Evolutionary conservation across 2,888 invertebrate genomes (phyloP).

Genomic region (Blera fallax): DNA sequence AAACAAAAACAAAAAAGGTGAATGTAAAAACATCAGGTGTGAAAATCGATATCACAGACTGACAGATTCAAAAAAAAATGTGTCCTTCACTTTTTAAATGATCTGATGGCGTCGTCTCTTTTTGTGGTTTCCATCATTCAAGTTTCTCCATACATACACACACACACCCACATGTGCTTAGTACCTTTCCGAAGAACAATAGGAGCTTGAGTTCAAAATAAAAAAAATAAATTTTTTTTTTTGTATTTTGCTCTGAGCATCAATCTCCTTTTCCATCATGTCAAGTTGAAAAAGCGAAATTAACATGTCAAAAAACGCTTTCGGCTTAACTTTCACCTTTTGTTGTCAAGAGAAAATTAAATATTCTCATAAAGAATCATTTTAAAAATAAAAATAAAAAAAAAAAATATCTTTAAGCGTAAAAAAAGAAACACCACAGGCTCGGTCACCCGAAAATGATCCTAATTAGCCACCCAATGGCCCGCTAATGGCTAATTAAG

Average conservation of each 20-base stretch:
- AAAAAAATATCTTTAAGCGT: conserved; percentile 12
- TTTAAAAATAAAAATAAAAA: conserved; percentile 39
- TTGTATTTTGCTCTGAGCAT: conserved; percentile 11
- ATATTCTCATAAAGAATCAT: neutral
- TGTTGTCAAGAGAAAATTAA: neutral
- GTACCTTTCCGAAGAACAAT: conserved; percentile 37
- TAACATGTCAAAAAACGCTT: conserved; percentile 31
- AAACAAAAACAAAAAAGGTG: too few species aligned
- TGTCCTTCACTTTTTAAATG: conserved; percentile 36
- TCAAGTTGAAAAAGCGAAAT: conserved; percentile 53
- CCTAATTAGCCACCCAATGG: conserved; percentile 43
- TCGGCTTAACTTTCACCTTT: conserved; percentile 30
- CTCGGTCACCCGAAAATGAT: conserved; percentile 38
- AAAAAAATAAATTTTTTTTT: neutral
- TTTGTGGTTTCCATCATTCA: conserved; percentile 18
- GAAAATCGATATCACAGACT: conserved; percentile 40
- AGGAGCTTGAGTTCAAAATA: conserved; percentile 4
- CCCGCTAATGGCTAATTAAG: conserved; percentile 29
- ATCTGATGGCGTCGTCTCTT: conserved; percentile 11
- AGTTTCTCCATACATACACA: neutral
- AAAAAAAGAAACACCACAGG: neutral
- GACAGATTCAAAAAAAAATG: conserved; percentile 21
- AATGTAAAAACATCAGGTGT: conserved; percentile 43
- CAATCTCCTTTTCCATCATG: conserved; percentile 15
- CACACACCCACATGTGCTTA: neutral